Evolutionary conservation across 2,113 vertebrate genomes (phyloP).

Genomic region (Ammodytes dubius): DNA sequence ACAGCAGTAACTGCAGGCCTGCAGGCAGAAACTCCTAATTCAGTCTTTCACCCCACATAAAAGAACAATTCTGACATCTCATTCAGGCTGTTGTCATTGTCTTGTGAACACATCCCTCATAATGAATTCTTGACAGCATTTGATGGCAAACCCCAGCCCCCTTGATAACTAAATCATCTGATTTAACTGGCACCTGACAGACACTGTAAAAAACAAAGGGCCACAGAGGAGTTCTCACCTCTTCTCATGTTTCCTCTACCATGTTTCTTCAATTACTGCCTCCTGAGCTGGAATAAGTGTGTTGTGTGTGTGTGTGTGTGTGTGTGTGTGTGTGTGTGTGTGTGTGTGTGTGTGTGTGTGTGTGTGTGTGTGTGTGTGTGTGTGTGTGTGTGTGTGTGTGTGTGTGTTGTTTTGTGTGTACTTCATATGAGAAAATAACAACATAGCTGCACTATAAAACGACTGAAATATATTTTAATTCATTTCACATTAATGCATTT

Average conservation of each 20-base stretch:
- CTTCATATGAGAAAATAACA: not conserved
- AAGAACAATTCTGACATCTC: constrained; percentile 50
- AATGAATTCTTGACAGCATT: constrained; percentile 51
- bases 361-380: not conserved
- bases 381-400: not conserved
- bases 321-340: too few species aligned
- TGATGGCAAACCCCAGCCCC: constrained; percentile 45
- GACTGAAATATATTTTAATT: not conserved
- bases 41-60: constrained; percentile 13
- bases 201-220: constrained; percentile 32
- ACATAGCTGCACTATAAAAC: not conserved
- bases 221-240: constrained; percentile 12
- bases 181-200: constrained; percentile 41
- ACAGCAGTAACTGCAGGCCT: constrained; percentile 21
- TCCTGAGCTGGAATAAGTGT: not conserved
- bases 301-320: not conserved
- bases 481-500: not conserved
- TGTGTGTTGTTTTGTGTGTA: constrained; percentile 5
- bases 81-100: constrained; percentile 47
- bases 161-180: constrained; percentile 45
- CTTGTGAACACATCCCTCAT: constrained; percentile 40
- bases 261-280: constrained; percentile 31
- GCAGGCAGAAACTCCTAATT: constrained; percentile 49
- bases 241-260: constrained; percentile 4
- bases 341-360: constrained; percentile 8